These are phyloP conservation scores for Drosophila melanosoma DNA, from an alignment of 2,888 invertebrate species.

Conservation along the genomic window DNA sequence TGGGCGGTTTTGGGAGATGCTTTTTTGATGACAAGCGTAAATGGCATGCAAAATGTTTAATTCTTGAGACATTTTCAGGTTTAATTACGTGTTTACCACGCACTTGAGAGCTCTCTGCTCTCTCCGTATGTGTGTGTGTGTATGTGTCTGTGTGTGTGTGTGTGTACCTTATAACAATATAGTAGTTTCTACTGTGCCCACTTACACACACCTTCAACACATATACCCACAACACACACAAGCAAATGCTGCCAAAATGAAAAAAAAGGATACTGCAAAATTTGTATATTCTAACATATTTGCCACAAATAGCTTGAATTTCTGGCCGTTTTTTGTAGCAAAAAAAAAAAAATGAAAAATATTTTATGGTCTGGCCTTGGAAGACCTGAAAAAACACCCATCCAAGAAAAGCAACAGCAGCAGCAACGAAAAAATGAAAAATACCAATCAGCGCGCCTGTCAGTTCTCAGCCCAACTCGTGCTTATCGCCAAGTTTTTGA, in stretches of 20 bases:
- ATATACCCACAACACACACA: neutral
- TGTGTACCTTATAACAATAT: slow-evolving; percentile 21
- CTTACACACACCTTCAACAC: neutral
- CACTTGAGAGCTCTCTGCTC: slow-evolving; percentile 31
- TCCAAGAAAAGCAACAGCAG: slow-evolving; percentile 9
- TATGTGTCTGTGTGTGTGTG: slow-evolving; percentile 14
- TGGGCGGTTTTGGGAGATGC: slow-evolving; percentile 36
- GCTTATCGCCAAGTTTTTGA: slow-evolving; percentile 79
- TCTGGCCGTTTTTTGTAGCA: slow-evolving; percentile 35
- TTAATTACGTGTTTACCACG: slow-evolving; percentile 78
- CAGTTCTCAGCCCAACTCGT: slow-evolving; percentile 73
- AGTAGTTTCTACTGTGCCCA: slow-evolving; percentile 27
- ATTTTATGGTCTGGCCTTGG: slow-evolving; percentile 72
- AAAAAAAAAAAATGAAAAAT: slow-evolving; percentile 75
- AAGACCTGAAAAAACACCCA: slow-evolving; percentile 21
- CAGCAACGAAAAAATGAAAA: slow-evolving; percentile 43
- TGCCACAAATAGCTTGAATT: slow-evolving; percentile 68
- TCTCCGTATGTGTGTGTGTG: slow-evolving; percentile 16
- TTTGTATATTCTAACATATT: slow-evolving; percentile 63
- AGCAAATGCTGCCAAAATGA: neutral
- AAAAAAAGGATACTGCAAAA: slow-evolving; percentile 60
- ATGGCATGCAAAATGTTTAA: slow-evolving; percentile 67
- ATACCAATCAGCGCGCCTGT: slow-evolving; percentile 79
- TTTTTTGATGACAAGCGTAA: slow-evolving; percentile 64
- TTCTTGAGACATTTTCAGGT: slow-evolving; percentile 70